Percentiles rank a stretch among this genome's conserved stretches.
Conservation (phyloP, 2,797 vertebrate genomes). For the Rhabdophis nuchalis region DNA sequence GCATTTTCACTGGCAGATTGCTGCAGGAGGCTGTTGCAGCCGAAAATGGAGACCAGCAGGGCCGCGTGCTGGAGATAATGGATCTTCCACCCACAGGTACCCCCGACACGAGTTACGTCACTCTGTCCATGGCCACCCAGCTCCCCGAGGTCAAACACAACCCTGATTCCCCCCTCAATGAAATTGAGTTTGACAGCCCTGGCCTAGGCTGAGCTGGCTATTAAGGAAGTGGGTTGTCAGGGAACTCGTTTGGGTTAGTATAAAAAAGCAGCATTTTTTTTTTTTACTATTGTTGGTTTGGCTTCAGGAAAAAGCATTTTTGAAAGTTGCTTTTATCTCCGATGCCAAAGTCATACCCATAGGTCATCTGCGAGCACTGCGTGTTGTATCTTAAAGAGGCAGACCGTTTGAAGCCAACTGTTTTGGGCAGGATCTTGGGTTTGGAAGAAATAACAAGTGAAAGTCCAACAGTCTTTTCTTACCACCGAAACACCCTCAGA, state of each 20-base stretch:
- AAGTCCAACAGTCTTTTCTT: not conserved
- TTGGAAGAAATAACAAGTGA: not conserved
- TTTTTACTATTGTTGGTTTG: not conserved
- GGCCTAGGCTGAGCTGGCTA: not conserved
- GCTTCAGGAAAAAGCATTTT: not conserved
- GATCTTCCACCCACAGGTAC: no score
- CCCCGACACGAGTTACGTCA: no score
- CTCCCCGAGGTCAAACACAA: no score
- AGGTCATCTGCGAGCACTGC: not conserved
- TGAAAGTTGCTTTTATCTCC: not conserved
- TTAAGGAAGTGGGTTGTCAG: not conserved
- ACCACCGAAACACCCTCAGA: not conserved
- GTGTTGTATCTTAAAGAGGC: not conserved
- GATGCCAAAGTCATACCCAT: not conserved
- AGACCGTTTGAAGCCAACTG: not conserved
- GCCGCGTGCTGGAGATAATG: no score
- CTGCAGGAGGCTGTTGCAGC: no score
- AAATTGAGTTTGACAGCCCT: no score
- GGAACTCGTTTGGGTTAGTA: not conserved
- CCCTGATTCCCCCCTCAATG: no score
- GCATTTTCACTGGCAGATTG: no score
- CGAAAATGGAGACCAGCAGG: no score
- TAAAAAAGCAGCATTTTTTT: not conserved
- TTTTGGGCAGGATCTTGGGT: not conserved
- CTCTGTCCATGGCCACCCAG: no score